Percentiles rank a stretch among this genome's conserved stretches.
phyloP scores from a whole-genome alignment of 2,113 vertebrate genomes.

The Perccottus glenii region DNA sequence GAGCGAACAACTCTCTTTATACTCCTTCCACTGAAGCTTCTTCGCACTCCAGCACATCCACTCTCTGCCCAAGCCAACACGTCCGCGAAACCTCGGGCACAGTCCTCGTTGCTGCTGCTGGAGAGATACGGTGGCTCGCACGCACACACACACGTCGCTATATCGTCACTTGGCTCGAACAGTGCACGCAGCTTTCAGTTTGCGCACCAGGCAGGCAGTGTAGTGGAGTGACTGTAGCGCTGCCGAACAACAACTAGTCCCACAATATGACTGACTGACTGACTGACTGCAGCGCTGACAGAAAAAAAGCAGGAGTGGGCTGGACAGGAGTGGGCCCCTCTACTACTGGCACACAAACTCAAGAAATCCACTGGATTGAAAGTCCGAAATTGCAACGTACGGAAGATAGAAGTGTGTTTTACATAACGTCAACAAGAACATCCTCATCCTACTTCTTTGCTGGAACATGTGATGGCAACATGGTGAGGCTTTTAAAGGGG shows the following conservation, averaged over 20 bases:
- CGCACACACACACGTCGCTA: constrained; percentile 41
- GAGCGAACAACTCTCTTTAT: constrained; percentile 54
- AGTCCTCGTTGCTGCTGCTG: constrained; percentile 1
- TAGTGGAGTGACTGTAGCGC: constrained; percentile 28
- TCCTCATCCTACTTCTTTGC: constrained; percentile 66
- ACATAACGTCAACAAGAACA: constrained; percentile 52
- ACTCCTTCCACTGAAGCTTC: constrained; percentile 25
- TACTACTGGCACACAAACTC: constrained; percentile 34
- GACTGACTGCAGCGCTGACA: constrained; percentile 52
- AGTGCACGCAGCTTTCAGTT: constrained; percentile 56
- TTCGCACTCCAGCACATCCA: constrained; percentile 26
- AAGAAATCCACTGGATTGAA: constrained; percentile 17
- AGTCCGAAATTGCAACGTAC: constrained; percentile 7
- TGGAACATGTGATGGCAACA: constrained; percentile 69
- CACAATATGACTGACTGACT: constrained; percentile 42
- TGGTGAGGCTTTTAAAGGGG: constrained; percentile 73
- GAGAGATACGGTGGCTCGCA: constrained; percentile 7
- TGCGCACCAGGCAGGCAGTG: constrained; percentile 53
- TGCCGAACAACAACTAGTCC: constrained; percentile 66
- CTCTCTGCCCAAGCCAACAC: constrained; percentile 11
- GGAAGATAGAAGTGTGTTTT: constrained; percentile 35
- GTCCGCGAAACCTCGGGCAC: constrained; percentile 5
- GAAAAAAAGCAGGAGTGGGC: neutral
- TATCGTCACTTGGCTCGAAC: constrained; percentile 49
- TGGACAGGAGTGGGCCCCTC: constrained; percentile 10